phyloP scores from a whole-genome alignment of 2,113 vertebrate species.

The Ornithorhynchus anatinus region DNA sequence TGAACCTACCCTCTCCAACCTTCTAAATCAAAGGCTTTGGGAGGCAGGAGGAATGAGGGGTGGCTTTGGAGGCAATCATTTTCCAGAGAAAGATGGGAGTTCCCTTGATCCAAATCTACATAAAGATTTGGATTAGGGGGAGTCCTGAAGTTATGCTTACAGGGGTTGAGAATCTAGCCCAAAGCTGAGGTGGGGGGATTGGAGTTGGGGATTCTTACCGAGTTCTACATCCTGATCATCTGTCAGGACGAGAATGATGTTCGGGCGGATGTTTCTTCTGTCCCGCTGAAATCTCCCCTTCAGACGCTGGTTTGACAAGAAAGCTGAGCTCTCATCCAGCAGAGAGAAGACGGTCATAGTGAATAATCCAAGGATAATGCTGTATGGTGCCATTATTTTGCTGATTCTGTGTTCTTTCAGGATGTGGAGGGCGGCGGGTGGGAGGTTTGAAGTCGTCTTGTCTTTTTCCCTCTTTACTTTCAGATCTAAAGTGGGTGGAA shows the following conservation, averaged over 20 bases:
- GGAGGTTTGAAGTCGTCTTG: not conserved
- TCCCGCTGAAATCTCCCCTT: constrained; percentile 93
- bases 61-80: no score
- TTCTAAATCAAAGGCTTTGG: no score
- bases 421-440: no score
- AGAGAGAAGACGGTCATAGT: constrained; percentile 68
- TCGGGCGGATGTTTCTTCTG: constrained; percentile 93
- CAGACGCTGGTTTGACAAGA: constrained; percentile 82
- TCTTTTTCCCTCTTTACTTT: constrained; percentile 51
- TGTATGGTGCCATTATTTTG: constrained; percentile 60
- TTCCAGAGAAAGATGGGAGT: no score
- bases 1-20: not conserved
- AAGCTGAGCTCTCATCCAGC: constrained; percentile 72
- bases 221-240: constrained; percentile 97
- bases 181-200: no score
- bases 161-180: no score
- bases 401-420: constrained; percentile 4
- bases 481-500: constrained; percentile 44
- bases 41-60: no score
- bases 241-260: constrained; percentile 95
- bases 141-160: no score
- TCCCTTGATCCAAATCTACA: not conserved
- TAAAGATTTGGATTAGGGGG: no score
- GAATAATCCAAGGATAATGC: constrained; percentile 75
- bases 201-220: constrained; percentile 75